Percentiles rank a stretch among this genome's conserved stretches.
Evolutionary conservation across 2,113 vertebrate species (phyloP).

Genomic region (Empidonax alnorum): DNA sequence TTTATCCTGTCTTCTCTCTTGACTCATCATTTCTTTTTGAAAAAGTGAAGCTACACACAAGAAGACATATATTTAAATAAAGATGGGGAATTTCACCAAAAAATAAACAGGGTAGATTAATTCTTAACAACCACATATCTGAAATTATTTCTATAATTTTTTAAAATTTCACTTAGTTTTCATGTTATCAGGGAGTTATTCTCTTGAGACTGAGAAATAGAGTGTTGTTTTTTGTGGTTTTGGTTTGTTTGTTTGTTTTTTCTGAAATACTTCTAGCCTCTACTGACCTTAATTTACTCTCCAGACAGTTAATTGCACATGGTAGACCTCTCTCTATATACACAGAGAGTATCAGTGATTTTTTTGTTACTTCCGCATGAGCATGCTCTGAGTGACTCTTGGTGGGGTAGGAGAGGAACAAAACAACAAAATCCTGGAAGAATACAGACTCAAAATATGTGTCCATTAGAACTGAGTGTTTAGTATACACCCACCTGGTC

Average conservation of each 20-base stretch:
- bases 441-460: neutral
- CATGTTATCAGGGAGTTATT: neutral
- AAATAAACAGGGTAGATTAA: neutral
- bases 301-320: neutral
- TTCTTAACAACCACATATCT: neutral
- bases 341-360: neutral
- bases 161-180: neutral
- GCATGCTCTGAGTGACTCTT: neutral
- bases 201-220: neutral
- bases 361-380: neutral
- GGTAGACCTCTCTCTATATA: neutral
- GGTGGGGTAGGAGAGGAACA: neutral
- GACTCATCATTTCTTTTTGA: neutral
- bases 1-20: neutral
- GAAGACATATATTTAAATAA: neutral
- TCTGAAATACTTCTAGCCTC: neutral
- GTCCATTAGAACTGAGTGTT: neutral
- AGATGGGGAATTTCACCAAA: neutral
- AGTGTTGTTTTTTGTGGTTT: neutral
- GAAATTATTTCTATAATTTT: neutral
- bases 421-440: neutral
- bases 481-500: neutral
- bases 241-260: neutral
- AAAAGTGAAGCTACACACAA: neutral
- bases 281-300: conserved; percentile 7